These are phyloP conservation scores for Pelagia noctiluca DNA, from an alignment of 30 jellyfish, hydroid and myxozoan genomes.

Conservation along the genomic window DNA sequence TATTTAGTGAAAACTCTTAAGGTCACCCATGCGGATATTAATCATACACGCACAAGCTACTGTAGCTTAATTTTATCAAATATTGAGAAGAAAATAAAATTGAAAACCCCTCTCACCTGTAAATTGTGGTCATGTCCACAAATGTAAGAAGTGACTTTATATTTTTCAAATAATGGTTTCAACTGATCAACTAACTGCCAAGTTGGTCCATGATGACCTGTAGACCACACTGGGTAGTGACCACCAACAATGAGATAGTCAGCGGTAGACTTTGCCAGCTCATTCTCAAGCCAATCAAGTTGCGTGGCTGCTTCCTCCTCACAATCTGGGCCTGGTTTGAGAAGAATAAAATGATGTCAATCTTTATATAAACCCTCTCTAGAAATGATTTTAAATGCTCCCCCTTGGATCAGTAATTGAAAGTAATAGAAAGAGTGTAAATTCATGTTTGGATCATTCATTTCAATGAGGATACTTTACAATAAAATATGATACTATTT, in stretches of 20 bases:
- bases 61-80: background rate
- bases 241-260: constrained; percentile 96
- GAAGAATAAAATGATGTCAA: background rate
- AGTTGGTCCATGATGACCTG: constrained; percentile 96
- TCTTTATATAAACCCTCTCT: no score
- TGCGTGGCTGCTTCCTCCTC: constrained; percentile 59
- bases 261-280: constrained; percentile 68
- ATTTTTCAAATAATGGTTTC: constrained; percentile 88
- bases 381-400: no score
- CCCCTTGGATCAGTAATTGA: no score
- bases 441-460: no score
- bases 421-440: no score
- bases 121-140: constrained; percentile 96
- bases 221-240: constrained; percentile 94
- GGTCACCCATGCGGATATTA: background rate
- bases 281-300: constrained; percentile 81
- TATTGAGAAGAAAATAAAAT: background rate
- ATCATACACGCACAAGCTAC: background rate
- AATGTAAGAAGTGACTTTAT: constrained; percentile 83
- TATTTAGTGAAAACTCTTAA: background rate
- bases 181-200: constrained; percentile 70
- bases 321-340: constrained; percentile 72
- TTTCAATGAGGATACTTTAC: background rate
- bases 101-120: constrained; percentile 66
- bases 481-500: background rate